Evolutionary conservation across 2,113 vertebrate genomes (phyloP).

Genomic region (Alethe castanea): DNA sequence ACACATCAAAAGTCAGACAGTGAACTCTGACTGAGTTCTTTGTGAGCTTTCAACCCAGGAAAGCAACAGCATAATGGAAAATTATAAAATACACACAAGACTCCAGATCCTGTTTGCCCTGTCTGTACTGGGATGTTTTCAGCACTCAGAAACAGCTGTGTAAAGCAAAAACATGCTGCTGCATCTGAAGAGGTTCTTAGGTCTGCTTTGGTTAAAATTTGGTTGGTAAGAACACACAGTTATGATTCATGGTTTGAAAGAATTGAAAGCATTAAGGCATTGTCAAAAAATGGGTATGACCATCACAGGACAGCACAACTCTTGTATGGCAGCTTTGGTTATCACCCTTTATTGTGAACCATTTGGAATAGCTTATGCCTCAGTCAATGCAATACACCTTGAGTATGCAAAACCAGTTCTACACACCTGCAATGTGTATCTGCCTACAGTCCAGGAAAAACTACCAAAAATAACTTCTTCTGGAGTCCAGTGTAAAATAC

Average conservation of each 20-base stretch:
- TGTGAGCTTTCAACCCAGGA: neutral
- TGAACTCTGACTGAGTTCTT: neutral
- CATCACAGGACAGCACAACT: neutral
- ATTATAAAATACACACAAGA: neutral
- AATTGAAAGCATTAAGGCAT: neutral
- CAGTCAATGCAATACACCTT: neutral
- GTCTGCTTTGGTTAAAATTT: neutral
- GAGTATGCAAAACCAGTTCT: neutral
- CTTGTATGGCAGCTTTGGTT: neutral
- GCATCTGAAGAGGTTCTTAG: neutral
- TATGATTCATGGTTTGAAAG: neutral
- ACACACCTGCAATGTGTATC: neutral
- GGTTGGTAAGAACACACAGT: neutral
- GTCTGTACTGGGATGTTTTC: neutral
- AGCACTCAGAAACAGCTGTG: neutral
- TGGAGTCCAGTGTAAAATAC: neutral
- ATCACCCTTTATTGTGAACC: neutral
- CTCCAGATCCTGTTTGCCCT: neutral
- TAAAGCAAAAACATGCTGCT: neutral
- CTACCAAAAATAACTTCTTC: neutral
- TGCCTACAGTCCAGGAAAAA: neutral
- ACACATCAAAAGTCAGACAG: neutral
- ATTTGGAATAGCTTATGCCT: neutral
- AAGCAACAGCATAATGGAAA: neutral
- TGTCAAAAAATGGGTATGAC: neutral